Conservation (phyloP, 2,797 vertebrate genomes). For the Smutsia gigantea region DNA sequence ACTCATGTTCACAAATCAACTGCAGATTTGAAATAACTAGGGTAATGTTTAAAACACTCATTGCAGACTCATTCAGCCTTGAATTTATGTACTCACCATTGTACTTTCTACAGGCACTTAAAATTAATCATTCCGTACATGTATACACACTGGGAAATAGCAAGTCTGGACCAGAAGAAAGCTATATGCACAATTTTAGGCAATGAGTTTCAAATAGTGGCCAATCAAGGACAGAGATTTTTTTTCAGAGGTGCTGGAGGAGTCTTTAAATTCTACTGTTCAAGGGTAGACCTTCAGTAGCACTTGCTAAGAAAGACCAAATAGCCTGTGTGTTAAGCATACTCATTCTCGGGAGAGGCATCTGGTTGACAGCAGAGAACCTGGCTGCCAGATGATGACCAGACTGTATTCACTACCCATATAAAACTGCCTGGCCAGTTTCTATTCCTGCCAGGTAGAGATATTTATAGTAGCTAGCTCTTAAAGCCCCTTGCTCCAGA, state of each 20-base stretch:
- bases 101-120: not conserved
- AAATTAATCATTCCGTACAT: conserved; percentile 55
- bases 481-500: conserved; percentile 17
- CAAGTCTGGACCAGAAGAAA: not conserved
- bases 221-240: not conserved
- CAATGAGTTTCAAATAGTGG: conserved; percentile 2
- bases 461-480: not conserved
- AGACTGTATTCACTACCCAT: not conserved
- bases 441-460: not conserved
- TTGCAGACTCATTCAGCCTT: conserved; percentile 7
- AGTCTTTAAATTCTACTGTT: not conserved
- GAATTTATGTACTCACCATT: not conserved
- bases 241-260: not conserved
- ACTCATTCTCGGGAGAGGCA: not conserved
- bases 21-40: conserved; percentile 35
- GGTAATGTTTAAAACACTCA: conserved; percentile 51
- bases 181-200: not conserved
- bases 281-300: not conserved
- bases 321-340: not conserved
- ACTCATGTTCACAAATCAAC: not conserved
- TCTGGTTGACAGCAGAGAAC: not conserved
- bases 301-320: not conserved
- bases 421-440: not conserved
- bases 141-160: not conserved
- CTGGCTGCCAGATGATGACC: not conserved